Conservation (phyloP, 2,888 invertebrate genomes). For the Ochropleura plecta region DNA sequence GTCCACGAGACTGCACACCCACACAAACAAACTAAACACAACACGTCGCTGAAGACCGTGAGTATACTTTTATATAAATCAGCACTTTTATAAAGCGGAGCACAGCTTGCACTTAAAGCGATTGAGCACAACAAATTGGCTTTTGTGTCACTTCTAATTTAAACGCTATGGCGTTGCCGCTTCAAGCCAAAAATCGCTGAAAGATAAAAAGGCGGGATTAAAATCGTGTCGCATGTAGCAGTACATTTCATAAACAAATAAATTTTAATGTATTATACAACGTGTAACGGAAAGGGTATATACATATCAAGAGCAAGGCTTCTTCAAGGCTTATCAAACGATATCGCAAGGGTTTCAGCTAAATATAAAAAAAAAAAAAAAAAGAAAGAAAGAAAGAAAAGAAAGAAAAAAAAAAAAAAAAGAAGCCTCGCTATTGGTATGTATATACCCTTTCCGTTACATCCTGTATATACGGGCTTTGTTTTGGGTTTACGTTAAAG, state of each 20-base stretch:
- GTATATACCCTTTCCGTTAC: too few species aligned
- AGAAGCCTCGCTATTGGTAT: too few species aligned
- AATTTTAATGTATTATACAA: constrained; percentile 8
- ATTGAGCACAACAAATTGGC: constrained; percentile 61
- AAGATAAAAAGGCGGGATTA: constrained; percentile 44
- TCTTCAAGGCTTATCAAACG: too few species aligned
- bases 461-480: too few species aligned
- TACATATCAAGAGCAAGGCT: too few species aligned
- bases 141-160: constrained; percentile 55
- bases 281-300: too few species aligned
- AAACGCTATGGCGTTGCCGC: constrained; percentile 53
- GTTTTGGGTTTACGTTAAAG: constrained; percentile 15
- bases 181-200: constrained; percentile 60
- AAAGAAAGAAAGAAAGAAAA: too few species aligned
- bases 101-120: constrained; percentile 75
- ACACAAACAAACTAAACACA: constrained; percentile 76
- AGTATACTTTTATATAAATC: constrained; percentile 80
- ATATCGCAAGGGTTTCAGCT: too few species aligned
- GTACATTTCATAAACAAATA: constrained; percentile 48
- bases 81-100: constrained; percentile 69
- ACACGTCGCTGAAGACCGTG: constrained; percentile 82
- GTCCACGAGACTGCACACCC: constrained; percentile 82
- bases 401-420: too few species aligned
- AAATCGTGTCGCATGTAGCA: constrained; percentile 46
- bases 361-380: too few species aligned